These are phyloP conservation scores for Aporrectodea caliginosa DNA, from an alignment of 1,140 invertebrate species.

Conservation along the genomic window DNA sequence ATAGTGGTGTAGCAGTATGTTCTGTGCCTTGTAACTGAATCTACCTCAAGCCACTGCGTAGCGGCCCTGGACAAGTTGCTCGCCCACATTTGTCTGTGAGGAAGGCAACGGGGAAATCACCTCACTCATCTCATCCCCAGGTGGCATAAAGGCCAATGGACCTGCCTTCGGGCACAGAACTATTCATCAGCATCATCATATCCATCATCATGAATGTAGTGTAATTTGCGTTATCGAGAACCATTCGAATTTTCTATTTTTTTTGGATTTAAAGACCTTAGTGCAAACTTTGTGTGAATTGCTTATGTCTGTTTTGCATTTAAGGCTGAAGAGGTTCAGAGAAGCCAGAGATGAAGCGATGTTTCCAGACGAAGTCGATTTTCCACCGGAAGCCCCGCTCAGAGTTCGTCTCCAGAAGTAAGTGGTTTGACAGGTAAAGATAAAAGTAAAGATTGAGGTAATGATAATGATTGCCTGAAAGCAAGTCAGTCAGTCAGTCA, in stretches of 20 bases:
- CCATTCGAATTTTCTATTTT: too few relatives aligned
- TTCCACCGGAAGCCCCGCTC: conserved; percentile 63
- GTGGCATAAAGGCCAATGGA: background rate
- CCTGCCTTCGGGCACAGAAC: background rate
- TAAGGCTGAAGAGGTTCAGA: conserved; percentile 57
- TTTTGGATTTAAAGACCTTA: background rate
- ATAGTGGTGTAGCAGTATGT: too few relatives aligned
- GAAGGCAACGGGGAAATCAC: background rate
- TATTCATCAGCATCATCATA: background rate
- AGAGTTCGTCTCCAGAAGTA: conserved; percentile 74
- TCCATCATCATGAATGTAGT: background rate
- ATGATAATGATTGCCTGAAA: too few relatives aligned
- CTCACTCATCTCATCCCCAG: background rate
- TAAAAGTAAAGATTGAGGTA: too few relatives aligned
- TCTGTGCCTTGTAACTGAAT: background rate
- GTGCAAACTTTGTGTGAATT: too few relatives aligned
- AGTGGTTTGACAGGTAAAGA: too few relatives aligned
- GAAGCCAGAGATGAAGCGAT: conserved; percentile 75
- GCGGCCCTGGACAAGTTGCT: background rate
- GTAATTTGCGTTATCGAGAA: too few relatives aligned
- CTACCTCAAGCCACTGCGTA: background rate
- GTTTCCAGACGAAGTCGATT: conserved; percentile 98
- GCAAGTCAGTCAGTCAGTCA: too few relatives aligned
- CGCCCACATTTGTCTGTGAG: background rate
- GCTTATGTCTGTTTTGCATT: background rate